Evolutionary conservation across 2,113 vertebrate species (phyloP), one percentile per base, ranked within the genome.

Genomic region (Hippoglossus stenolepis): DNA sequence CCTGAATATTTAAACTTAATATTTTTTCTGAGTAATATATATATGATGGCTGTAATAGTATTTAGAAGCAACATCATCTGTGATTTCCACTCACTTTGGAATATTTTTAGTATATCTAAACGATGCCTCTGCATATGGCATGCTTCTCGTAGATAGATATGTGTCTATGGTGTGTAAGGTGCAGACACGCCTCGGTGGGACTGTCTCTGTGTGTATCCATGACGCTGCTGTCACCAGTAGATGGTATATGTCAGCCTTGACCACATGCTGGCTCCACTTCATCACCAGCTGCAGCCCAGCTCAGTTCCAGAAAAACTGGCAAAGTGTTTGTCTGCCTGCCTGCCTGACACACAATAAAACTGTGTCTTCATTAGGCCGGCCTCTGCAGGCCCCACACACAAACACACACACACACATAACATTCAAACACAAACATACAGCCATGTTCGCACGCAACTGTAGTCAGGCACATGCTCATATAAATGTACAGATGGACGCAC

Each of bases 201-300:
- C 57, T 67, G 73, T 70, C 63, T 76, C 60, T 66, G 73, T 82
- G 65, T 77, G 65, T 79, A 31, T 79, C 35, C 24, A 60, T 83
- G 59, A 70, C 4, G 69, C 67, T 83, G 65, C 91, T 93, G 91
- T 93, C 92, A 93, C 87, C 83, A 79, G 83, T 91, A 87, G 91
- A 94, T 90, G 86, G 83, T 90, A 89, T 92, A 90, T 91, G 92
- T 92, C 92, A 93, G 92, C 89, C 89, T 91, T 93, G 91, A 93
- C 93, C 85, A 91, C 82, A 77, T 64, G 83, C 91, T 93, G 90
- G 89, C 92, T 92, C 85, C 89, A 89, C 90, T 94, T 92, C 89
- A 93, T 93, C 92, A 94, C 85, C 88, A 87, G 90, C 92, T 92
- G 91, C 91, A 93, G 88, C 89, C 83, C 86, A 91, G 91, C 90